phyloP scores from a whole-genome alignment of 23 tunicate genomes.

The Oikopleura dioica region DNA sequence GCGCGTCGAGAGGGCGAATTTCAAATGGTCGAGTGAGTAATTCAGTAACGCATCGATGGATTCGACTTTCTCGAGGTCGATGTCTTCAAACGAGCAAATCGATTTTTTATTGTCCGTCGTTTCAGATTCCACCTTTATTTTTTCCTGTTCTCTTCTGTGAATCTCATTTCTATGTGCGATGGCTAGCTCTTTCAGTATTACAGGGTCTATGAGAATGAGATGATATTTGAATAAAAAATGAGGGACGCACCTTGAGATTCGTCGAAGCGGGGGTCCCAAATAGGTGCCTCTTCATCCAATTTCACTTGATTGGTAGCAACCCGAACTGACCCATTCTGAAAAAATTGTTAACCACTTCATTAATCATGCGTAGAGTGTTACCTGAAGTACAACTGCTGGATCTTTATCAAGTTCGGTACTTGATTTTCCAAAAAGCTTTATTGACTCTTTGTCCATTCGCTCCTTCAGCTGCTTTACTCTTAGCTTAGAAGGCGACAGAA shows the following conservation, averaged over 20 bases:
- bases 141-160: no score
- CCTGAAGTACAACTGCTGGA: not conserved
- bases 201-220: no score
- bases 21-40: not conserved
- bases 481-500: not conserved
- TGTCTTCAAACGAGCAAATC: not conserved
- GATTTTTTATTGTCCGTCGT: not conserved
- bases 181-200: not conserved
- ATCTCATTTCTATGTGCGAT: no score
- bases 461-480: not conserved
- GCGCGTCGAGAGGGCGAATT: not conserved
- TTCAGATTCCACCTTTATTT: no score
- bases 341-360: not conserved
- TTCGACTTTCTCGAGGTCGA: not conserved
- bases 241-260: not conserved
- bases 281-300: no score
- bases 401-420: no score
- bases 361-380: no score
- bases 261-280: not conserved
- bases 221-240: not conserved
- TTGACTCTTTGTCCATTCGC: not conserved
- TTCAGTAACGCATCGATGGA: not conserved
- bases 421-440: not conserved
- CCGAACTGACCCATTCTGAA: not conserved
- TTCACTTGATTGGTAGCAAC: no score